Conservation (phyloP, 1,140 invertebrate genomes). For the Halictus rubicundus region DNA sequence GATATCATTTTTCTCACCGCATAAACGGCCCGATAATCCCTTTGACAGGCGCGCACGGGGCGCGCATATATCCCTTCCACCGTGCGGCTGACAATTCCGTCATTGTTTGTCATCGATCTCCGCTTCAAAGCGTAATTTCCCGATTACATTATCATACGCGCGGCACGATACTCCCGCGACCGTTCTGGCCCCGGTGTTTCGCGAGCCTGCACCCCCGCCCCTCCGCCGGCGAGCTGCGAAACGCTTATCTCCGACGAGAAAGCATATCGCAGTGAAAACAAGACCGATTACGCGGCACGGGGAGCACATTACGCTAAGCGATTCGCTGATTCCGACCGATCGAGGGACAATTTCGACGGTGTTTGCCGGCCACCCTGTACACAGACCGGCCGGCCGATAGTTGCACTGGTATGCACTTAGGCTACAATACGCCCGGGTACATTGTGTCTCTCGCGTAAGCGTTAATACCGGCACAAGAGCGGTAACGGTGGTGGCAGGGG, state of each 20-base stretch:
- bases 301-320: conserved; percentile 24
- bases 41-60: not conserved
- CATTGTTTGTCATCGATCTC: conserved; percentile 5
- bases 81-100: not conserved
- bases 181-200: conserved; percentile 2
- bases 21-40: not conserved
- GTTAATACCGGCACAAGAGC: conserved; percentile 48
- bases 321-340: conserved; percentile 14
- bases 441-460: conserved; percentile 53
- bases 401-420: conserved; percentile 60
- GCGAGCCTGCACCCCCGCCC: not conserved
- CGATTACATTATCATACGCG: conserved; percentile 14
- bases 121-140: not conserved
- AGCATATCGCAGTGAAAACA: conserved; percentile 25
- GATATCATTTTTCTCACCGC: not conserved
- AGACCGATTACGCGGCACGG: conserved; percentile 20
- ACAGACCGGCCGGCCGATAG: conserved; percentile 45
- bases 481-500: not conserved
- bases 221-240: not conserved
- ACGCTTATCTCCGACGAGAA: conserved; percentile 17
- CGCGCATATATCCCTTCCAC: not conserved
- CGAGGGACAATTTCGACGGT: conserved; percentile 17
- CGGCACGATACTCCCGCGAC: conserved; percentile 13
- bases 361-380: conserved; percentile 52
- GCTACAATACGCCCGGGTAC: conserved; percentile 50